phyloP scores from a whole-genome alignment of 2,888 invertebrate species.

The Melitaea athalia region DNA sequence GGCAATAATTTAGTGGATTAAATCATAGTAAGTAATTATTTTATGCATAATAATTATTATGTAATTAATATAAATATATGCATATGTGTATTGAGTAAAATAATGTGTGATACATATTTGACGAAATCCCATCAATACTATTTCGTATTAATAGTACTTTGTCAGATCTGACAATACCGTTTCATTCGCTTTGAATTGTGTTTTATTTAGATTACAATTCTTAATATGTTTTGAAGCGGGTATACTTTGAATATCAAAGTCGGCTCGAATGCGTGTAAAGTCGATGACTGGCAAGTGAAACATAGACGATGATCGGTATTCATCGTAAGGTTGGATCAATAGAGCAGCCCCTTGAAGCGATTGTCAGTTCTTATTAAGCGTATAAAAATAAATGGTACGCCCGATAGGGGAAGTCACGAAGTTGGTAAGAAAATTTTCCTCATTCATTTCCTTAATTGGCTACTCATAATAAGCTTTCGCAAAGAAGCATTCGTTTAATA shows the following conservation, averaged over 20 bases:
- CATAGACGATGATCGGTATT: conserved; percentile 36
- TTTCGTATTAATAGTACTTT: too few relatives aligned
- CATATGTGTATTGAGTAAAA: background rate
- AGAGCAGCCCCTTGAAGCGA: conserved; percentile 45
- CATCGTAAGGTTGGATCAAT: conserved; percentile 36
- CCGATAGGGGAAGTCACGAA: conserved; percentile 51
- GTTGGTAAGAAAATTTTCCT: conserved; percentile 50
- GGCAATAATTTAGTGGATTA: background rate
- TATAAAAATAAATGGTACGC: conserved; percentile 71
- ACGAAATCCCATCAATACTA: too few relatives aligned
- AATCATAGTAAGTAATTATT: conserved; percentile 3
- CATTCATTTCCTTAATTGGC: conserved; percentile 48
- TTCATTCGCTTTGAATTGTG: too few relatives aligned
- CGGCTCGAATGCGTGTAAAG: background rate
- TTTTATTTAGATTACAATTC: too few relatives aligned
- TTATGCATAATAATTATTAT: background rate
- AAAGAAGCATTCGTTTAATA: conserved; percentile 38
- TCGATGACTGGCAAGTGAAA: conserved; percentile 28
- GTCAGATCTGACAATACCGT: too few relatives aligned
- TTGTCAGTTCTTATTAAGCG: conserved; percentile 72
- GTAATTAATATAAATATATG: background rate
- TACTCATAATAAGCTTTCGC: conserved; percentile 39
- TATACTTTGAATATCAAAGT: background rate
- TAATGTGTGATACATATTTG: too few relatives aligned
- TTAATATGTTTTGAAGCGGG: background rate